Base-by-base conservation (phyloP, 1,140 invertebrate genomes). In the Orius insidiosus region DNA sequence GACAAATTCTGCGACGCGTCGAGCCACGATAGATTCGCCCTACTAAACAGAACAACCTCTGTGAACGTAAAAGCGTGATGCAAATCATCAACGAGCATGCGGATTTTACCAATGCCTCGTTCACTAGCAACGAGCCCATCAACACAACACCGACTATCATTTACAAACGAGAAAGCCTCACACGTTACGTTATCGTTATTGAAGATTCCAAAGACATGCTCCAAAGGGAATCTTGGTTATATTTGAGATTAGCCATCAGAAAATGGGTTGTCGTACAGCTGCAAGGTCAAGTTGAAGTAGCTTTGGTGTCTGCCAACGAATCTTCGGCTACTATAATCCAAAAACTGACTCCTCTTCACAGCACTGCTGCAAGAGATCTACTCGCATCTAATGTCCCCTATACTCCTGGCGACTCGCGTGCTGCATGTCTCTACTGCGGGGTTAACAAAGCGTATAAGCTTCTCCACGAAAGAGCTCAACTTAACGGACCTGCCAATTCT, bases 11-110 rank as follows among this genome's bases (percentile, higher is more conserved):
- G 76, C 53, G 72, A 76, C 53, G 62, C 67, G 32, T 61, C 63
- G 3, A 70, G 65, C 44, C 76, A 78, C 56, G 68, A 78, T 55
- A 57, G 62, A 14, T 66, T 68, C 44, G 70, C 74, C 76, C 75
- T 0, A 78, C 74, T n/a, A 75, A 75, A 56, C 77, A 80, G 31
- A 80, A 80, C 59, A 60, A 68, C 11, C 60, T 78, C 10, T 80
- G 77, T 55, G 58, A 69, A 40, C 64, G 71, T 34, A 61, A 66
- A 32, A 75, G 72, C 53, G 67, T 70, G 2, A 66, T 70, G 58
- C 74, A 78, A 48, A 68, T 79, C 31, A 74, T 79, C 46, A 55
- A 63, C 11, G 61, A 62, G 47, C 73, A 78, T 58, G 19, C 54
- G 2, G 76, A 80, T 54, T 78, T 78, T 50, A 54, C 51, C 16